Percentiles rank a stretch among this genome's conserved stretches.
Evolutionary conservation across 2,888 invertebrate genomes (phyloP).

Genomic region (Pasiphila rectangulata): DNA sequence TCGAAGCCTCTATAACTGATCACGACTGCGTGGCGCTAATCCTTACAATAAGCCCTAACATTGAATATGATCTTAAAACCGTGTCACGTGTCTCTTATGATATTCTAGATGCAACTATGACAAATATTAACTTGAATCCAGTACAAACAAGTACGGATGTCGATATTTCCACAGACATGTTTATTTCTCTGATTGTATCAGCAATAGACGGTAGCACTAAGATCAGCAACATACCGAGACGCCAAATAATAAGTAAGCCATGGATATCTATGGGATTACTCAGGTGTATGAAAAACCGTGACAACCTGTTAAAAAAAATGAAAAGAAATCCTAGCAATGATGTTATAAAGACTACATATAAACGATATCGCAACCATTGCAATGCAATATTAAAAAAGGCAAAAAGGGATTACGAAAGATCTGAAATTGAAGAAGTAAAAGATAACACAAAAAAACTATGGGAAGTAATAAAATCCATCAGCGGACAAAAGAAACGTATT

Average conservation of each 20-base stretch:
- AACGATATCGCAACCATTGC: no score
- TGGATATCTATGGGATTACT: not conserved
- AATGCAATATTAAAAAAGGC: constrained; percentile 11
- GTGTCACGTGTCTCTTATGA: not conserved
- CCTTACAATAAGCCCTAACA: no score
- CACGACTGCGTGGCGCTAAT: constrained; percentile 1
- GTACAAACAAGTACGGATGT: not conserved
- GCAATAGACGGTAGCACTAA: not conserved
- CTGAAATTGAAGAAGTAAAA: not conserved
- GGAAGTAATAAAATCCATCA: constrained; percentile 10
- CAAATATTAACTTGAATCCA: not conserved
- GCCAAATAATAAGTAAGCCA: not conserved
- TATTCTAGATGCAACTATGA: not conserved
- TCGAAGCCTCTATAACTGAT: constrained; percentile 1
- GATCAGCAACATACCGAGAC: not conserved
- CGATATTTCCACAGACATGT: not conserved
- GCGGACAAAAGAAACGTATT: no score
- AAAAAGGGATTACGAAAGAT: constrained; percentile 6
- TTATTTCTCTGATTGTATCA: no score
- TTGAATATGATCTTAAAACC: no score
- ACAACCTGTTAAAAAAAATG: constrained; percentile 3
- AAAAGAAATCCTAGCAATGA: constrained; percentile 7
- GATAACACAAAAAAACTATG: constrained; percentile 11
- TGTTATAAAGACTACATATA: constrained; percentile 8
- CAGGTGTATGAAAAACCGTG: not conserved